Percentiles rank a stretch among this genome's conserved stretches.
Conservation (phyloP, 2,888 invertebrate species). For the Xestoiulus laeticollis region DNA sequence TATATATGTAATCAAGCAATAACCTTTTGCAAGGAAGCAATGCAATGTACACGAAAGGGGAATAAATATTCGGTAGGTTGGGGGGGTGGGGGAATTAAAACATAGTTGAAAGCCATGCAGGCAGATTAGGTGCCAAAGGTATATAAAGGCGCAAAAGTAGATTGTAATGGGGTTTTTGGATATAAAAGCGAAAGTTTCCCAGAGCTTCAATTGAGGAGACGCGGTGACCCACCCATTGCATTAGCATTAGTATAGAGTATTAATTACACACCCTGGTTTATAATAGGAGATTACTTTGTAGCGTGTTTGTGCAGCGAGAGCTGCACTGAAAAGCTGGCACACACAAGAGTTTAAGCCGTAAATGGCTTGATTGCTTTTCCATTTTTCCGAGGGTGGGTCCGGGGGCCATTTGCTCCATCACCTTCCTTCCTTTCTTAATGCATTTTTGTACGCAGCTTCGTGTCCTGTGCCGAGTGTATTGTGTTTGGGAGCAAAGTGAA, state of each 20-base stretch:
- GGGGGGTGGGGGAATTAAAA: not conserved
- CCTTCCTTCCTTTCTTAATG: slow-evolving; percentile 37
- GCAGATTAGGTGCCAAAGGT: slow-evolving; percentile 29
- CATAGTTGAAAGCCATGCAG: slow-evolving; percentile 15
- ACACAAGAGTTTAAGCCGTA: slow-evolving; percentile 37
- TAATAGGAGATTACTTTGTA: slow-evolving; percentile 37
- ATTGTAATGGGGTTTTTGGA: slow-evolving; percentile 19
- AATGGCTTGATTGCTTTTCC: slow-evolving; percentile 37
- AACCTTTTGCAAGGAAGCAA: not conserved
- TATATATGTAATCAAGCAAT: slow-evolving; percentile 12
- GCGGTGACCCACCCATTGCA: slow-evolving; percentile 20
- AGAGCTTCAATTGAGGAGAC: slow-evolving; percentile 2
- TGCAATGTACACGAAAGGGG: not conserved
- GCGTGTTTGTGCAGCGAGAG: slow-evolving; percentile 22
- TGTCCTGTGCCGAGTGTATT: slow-evolving; percentile 20
- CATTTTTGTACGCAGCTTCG: not conserved
- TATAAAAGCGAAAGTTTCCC: slow-evolving; percentile 7
- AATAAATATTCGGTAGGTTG: slow-evolving; percentile 15
- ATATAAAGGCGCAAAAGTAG: slow-evolving; percentile 18
- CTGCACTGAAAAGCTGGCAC: slow-evolving; percentile 34
- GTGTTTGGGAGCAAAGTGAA: slow-evolving; percentile 21
- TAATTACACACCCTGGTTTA: slow-evolving; percentile 37
- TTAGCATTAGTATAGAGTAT: slow-evolving; percentile 34
- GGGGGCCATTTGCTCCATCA: slow-evolving; percentile 25
- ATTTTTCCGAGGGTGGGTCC: slow-evolving; percentile 37